Conservation (phyloP, 37 sponge, comb jelly and placozoan species). For the Axinella damicornis region DNA sequence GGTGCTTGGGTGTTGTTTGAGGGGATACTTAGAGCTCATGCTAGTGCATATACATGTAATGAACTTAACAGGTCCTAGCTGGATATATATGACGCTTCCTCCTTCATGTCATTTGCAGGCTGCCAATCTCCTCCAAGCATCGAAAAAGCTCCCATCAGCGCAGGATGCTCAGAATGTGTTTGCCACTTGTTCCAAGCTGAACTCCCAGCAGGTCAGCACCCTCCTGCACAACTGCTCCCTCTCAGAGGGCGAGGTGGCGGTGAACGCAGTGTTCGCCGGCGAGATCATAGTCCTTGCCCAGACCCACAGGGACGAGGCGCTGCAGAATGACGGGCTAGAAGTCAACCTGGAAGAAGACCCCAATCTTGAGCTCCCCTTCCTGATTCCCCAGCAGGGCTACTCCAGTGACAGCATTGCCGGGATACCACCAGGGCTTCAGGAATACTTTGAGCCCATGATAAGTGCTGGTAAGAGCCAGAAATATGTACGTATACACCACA, state of each 20-base stretch:
- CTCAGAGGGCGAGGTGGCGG: slow-evolving; percentile 18
- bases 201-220: slow-evolving; percentile 46
- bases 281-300: slow-evolving; percentile 19
- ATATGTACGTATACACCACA: no score
- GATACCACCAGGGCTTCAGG: slow-evolving; percentile 67
- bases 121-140: slow-evolving; percentile 16
- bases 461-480: slow-evolving; percentile 44
- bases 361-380: slow-evolving; percentile 44
- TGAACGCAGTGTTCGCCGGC: slow-evolving; percentile 23
- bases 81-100: no score
- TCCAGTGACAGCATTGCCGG: slow-evolving; percentile 63
- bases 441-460: slow-evolving; percentile 47
- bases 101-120: neutral
- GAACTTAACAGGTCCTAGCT: no score
- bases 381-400: slow-evolving; percentile 76
- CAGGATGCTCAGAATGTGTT: neutral
- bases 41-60: no score
- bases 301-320: slow-evolving; percentile 32
- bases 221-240: slow-evolving; percentile 48
- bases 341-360: slow-evolving; percentile 66
- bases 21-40: no score
- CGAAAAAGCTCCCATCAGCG: slow-evolving; percentile 2
- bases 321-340: slow-evolving; percentile 26
- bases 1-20: no score
- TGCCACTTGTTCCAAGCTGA: slow-evolving; percentile 14